A percentile compares a stretch with the other conserved stretches of the same genome.
phyloP scores from a whole-genome alignment of 30 jellyfish, hydroid and myxozoan genomes.

The Aurelia sp. region DNA sequence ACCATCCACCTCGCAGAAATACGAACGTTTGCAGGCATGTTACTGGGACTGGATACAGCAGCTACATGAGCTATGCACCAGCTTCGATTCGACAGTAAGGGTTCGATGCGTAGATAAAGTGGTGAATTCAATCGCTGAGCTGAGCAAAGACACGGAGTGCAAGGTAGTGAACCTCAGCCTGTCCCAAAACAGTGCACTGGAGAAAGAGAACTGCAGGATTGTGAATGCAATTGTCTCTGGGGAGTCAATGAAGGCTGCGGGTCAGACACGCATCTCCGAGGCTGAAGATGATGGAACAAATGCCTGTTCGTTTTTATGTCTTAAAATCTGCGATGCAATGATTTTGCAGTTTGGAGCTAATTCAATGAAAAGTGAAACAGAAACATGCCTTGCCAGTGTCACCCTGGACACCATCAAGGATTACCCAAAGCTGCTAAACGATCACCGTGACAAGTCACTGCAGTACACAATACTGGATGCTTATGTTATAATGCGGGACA shows the following conservation, averaged over 20 bases:
- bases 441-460: background rate
- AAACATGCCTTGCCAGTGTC: background rate
- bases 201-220: background rate
- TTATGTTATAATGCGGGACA: background rate
- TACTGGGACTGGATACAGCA: conserved; percentile 16
- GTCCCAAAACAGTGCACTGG: conserved; percentile 20
- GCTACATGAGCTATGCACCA: conserved; percentile 23
- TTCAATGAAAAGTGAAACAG: background rate
- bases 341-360: background rate
- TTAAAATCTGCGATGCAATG: conserved; percentile 9
- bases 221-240: background rate
- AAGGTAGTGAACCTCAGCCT: background rate
- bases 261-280: background rate
- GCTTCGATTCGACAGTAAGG: background rate
- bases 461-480: conserved; percentile 4
- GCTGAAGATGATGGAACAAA: conserved; percentile 11
- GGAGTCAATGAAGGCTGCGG: background rate
- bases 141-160: background rate
- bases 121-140: too few relatives aligned
- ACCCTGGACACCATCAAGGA: conserved; percentile 1
- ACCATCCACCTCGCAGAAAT: background rate
- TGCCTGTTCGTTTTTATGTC: conserved; percentile 27
- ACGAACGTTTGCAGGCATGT: conserved; percentile 20
- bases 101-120: background rate
- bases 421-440: background rate